A percentile compares a stretch with the other conserved stretches of the same genome.
phyloP scores from a whole-genome alignment of 2,797 vertebrate genomes.

The Jordanella pulchra region DNA sequence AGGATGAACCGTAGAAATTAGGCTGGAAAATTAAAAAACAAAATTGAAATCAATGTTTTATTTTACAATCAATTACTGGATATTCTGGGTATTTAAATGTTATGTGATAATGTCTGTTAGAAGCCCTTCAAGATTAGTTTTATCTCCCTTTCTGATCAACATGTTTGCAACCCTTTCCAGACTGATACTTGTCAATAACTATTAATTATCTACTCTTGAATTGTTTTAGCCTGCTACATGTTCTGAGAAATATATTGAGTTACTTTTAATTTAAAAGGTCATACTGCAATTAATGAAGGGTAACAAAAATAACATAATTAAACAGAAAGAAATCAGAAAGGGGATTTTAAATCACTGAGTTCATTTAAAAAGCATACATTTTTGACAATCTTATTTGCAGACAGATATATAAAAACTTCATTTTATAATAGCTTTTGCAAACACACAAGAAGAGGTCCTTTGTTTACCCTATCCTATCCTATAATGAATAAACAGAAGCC shows the following conservation, averaged over 20 bases:
- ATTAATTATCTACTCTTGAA: background rate
- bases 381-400: too few relatives aligned
- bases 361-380: too few relatives aligned
- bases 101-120: background rate
- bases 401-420: too few relatives aligned
- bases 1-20: slow-evolving; percentile 78
- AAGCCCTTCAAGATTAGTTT: background rate
- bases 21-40: slow-evolving; percentile 36
- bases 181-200: background rate
- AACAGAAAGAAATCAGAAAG: too few relatives aligned
- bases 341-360: too few relatives aligned
- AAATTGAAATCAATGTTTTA: too few relatives aligned
- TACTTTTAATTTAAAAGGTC: background rate
- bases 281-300: background rate
- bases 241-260: background rate
- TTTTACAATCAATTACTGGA: too few relatives aligned
- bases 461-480: too few relatives aligned
- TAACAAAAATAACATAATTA: background rate
- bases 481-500: slow-evolving; percentile 20
- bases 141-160: background rate
- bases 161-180: background rate
- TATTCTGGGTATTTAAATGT: too few relatives aligned
- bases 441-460: too few relatives aligned
- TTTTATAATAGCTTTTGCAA: too few relatives aligned
- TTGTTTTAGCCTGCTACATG: background rate